Evolutionary conservation across 1,140 invertebrate genomes (phyloP).

Genomic region (Dermatophagoides farinae): DNA sequence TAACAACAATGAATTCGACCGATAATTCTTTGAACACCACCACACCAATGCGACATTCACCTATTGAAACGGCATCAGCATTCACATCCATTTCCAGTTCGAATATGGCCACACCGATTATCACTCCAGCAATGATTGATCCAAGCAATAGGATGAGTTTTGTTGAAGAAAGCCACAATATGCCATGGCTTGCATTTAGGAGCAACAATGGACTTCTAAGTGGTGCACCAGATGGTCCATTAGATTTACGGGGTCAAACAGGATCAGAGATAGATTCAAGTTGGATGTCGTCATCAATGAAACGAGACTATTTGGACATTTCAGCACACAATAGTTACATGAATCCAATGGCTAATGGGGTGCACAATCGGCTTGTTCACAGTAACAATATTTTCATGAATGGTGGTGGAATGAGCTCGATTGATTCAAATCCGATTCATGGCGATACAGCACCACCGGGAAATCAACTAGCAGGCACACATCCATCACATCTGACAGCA

Average conservation of each 20-base stretch:
- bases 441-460: neutral
- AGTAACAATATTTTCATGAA: conserved; percentile 12
- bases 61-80: neutral
- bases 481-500: neutral
- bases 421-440: neutral
- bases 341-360: neutral
- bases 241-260: conserved; percentile 54
- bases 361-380: neutral
- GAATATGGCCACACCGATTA: neutral
- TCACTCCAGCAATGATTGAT: neutral
- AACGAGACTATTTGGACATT: conserved; percentile 10
- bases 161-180: neutral
- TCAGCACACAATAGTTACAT: neutral
- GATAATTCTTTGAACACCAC: neutral
- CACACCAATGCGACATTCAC: neutral
- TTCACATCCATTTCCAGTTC: neutral
- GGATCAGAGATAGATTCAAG: conserved; percentile 7
- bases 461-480: neutral
- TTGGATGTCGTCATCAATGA: conserved; percentile 14
- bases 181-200: neutral
- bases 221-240: conserved; percentile 34
- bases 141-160: neutral
- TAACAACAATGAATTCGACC: neutral
- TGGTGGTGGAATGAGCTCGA: conserved; percentile 6
- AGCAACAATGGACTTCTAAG: neutral